A percentile compares a stretch with the other conserved stretches of the same genome.
These are phyloP conservation scores for Micrasema longulum DNA, from an alignment of 1,140 invertebrate species.

Conservation along the genomic window DNA sequence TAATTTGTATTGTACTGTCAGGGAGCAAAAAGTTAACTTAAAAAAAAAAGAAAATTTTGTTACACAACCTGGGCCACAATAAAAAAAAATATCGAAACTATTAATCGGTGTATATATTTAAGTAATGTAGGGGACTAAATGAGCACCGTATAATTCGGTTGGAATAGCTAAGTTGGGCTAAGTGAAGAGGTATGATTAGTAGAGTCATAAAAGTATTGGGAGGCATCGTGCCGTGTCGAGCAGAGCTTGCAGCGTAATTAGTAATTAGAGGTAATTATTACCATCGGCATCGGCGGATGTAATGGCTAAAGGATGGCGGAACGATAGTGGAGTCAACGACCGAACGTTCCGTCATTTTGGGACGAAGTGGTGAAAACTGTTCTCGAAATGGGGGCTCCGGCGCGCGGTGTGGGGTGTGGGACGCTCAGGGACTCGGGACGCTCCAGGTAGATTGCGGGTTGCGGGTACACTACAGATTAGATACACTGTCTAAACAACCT, in stretches of 20 bases:
- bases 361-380: conserved; percentile 17
- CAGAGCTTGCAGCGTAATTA: conserved; percentile 13
- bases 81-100: too few relatives aligned
- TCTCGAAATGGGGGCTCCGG: background rate
- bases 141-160: conserved; percentile 5
- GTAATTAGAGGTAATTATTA: conserved; percentile 11
- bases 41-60: too few relatives aligned
- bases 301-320: conserved; percentile 31
- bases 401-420: background rate
- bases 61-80: too few relatives aligned
- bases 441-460: too few relatives aligned
- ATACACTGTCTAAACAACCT: too few relatives aligned
- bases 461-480: too few relatives aligned
- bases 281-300: conserved; percentile 34
- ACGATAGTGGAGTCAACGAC: conserved; percentile 3
- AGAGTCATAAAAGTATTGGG: conserved; percentile 28
- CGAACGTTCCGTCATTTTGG: background rate
- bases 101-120: too few relatives aligned
- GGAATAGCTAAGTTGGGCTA: background rate
- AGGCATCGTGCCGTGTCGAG: conserved; percentile 31
- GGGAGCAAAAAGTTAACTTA: too few relatives aligned
- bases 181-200: conserved; percentile 19
- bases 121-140: too few relatives aligned
- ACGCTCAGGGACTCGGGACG: background rate
- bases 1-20: too few relatives aligned